These are phyloP conservation scores for Leuciscus idus DNA, from an alignment of 2,113 vertebrate genomes.

Conservation along the genomic window DNA sequence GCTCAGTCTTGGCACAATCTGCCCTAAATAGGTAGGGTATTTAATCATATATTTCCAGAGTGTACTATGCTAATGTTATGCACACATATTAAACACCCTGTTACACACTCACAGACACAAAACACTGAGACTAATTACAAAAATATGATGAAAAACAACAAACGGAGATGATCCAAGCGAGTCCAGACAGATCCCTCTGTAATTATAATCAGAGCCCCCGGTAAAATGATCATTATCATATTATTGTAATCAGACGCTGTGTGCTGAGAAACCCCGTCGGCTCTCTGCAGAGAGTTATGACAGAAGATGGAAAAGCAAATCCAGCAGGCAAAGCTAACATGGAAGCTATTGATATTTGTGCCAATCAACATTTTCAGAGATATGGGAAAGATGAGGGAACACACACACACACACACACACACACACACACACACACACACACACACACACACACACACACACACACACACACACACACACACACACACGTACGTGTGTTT, in stretches of 20 bases:
- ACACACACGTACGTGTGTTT: not conserved
- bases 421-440: not conserved
- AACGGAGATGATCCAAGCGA: not conserved
- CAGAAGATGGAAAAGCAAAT: not conserved
- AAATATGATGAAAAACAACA: slow-evolving; percentile 20
- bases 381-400: not conserved
- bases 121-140: slow-evolving; percentile 13
- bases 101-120: not conserved
- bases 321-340: not conserved
- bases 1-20: not conserved
- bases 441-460: not conserved
- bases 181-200: slow-evolving; percentile 23
- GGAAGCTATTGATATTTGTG: not conserved
- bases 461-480: not conserved
- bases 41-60: not conserved
- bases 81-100: not conserved
- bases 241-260: slow-evolving; percentile 11
- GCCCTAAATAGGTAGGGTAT: not conserved
- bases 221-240: slow-evolving; percentile 34
- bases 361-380: not conserved
- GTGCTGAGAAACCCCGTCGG: not conserved
- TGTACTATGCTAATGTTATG: not conserved
- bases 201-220: slow-evolving; percentile 43
- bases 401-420: not conserved
- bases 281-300: not conserved